Evolutionary conservation across 23 tunicate genomes (phyloP), one percentile per base, ranked within the genome.

Genomic region (Trididemnum miniatum): DNA sequence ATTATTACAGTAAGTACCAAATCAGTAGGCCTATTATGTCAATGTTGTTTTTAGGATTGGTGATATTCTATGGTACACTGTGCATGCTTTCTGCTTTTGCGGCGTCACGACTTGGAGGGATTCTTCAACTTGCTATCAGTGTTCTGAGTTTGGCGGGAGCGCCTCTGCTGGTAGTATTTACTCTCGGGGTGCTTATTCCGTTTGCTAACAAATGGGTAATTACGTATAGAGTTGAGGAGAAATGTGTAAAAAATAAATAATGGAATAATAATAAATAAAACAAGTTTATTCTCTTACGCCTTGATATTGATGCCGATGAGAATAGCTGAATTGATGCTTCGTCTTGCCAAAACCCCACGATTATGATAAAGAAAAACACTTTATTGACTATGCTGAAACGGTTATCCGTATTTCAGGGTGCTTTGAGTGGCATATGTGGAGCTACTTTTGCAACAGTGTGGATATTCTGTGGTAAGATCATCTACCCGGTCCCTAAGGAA

Each of bases 121-220:
- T 88, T 29, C 78, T 88, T 7, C 93, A 88, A 77, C 87, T 86
- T 5, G 87, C 93, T 24, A 65, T 88, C 71, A 88, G 93, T 63
- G 72, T 88, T 34, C 57, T 88, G 31, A 86, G 93, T 22, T 50
- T 88, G 37, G 93, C 78, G 0, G 87, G 93, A 3, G 93, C 83
- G 2, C 93, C 93, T 0, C 93, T 88, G 18, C 83, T 88, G 34
- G 84, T 74, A 9, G 39, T 77, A 27, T 88, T 75, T 72, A 73
- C 93, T n/a, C 40, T 88, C 15, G 93, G 93, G 15, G 26, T 88
- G 20, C 18, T 88, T 31, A 39, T 65, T 36, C 75, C 81, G 20
- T 87, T 81, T 54, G 79, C 69, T 51, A 86, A 86, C 57, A 65
- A 72, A 20, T 51, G 71, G 84, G 90, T 86, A 51, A 66, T 84